Percentiles rank a stretch among this genome's conserved stretches.
Evolutionary conservation across 2,888 invertebrate species (phyloP).

Genomic region (Orthosia incerta): DNA sequence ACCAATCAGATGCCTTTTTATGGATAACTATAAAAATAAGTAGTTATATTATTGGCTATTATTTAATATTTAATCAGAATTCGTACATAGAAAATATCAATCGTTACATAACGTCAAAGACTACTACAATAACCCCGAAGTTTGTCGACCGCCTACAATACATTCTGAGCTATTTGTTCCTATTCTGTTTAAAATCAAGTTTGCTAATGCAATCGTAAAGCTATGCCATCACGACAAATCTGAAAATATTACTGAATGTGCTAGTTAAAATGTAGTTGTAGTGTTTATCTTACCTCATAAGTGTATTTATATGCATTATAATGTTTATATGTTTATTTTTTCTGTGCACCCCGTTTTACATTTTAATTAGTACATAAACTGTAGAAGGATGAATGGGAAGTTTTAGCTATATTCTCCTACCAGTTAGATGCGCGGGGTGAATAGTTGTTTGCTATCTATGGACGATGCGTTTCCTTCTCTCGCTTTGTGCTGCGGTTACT

Average conservation of each 20-base stretch:
- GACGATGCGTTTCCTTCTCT: constrained; percentile 56
- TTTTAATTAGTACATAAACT: constrained; percentile 85
- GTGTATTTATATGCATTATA: constrained; percentile 75
- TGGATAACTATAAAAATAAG: not conserved
- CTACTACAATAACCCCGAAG: constrained; percentile 17
- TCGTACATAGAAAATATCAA: not conserved
- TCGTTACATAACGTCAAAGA: not conserved
- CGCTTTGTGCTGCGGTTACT: constrained; percentile 58
- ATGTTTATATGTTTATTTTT: constrained; percentile 71
- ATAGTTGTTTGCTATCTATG: constrained; percentile 76
- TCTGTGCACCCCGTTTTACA: constrained; percentile 78
- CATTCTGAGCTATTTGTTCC: constrained; percentile 24
- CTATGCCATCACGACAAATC: constrained; percentile 71
- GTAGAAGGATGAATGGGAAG: constrained; percentile 73
- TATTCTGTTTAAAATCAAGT: constrained; percentile 13
- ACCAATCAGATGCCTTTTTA: not conserved
- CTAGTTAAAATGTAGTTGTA: constrained; percentile 87
- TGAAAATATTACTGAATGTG: constrained; percentile 88
- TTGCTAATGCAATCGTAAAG: constrained; percentile 27
- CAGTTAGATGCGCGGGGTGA: constrained; percentile 65
- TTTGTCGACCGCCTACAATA: constrained; percentile 60
- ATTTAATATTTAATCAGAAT: constrained; percentile 2
- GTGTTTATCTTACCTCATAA: constrained; percentile 69
- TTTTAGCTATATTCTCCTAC: constrained; percentile 58
- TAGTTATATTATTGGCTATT: not conserved